Evolutionary conservation across 2,888 invertebrate genomes (phyloP), one percentile per base, ranked within the genome.

Genomic region (Spodoptera picta): DNA sequence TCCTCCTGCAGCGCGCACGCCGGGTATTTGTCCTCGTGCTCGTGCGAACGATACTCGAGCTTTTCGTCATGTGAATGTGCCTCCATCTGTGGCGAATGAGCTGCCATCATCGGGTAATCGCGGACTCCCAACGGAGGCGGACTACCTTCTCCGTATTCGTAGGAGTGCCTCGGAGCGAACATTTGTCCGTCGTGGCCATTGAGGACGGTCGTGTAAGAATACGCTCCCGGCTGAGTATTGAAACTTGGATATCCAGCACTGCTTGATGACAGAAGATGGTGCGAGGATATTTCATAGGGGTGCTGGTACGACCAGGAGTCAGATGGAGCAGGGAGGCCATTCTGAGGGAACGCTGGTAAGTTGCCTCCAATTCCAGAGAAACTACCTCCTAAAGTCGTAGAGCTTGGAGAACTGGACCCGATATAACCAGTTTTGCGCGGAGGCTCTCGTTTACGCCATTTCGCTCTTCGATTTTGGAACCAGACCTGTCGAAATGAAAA

Each of bases 391-490:
- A 96, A 85, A 42, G 96, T 96, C 49, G 95, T 96, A 2, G 97
- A 96, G 78, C 96, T 96, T 0, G 96, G 96, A 0, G 96, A 96
- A 81, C 95, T 96, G 3, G 96, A 96, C 61, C 96, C 96, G 83
- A 97, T 95, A 95, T 96, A 96, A 43, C 97, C 97, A 0, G 98
- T 98, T 91, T 98, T 98, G 44, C 98, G 95, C 0, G 98, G 98
- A 0, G 98, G 98, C 86, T 98, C 98, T 44, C 98, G 96, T 87
- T 98, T 98, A 52, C 98, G 96, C 98, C 98, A 98, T 89, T 98
- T 98, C 12, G 98, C 98, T 71, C 98, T 95, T 70, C 98, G 96
- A 87, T 98, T 98, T 93, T 98, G 97, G 89, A 98, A 98, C 98
- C 98, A 98, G 42, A 98, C 98, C 90, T 95, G 64, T 48, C 73